These are phyloP conservation scores for Nycticorax nycticorax DNA, from an alignment of 2,113 vertebrate species.

Conservation along the genomic window DNA sequence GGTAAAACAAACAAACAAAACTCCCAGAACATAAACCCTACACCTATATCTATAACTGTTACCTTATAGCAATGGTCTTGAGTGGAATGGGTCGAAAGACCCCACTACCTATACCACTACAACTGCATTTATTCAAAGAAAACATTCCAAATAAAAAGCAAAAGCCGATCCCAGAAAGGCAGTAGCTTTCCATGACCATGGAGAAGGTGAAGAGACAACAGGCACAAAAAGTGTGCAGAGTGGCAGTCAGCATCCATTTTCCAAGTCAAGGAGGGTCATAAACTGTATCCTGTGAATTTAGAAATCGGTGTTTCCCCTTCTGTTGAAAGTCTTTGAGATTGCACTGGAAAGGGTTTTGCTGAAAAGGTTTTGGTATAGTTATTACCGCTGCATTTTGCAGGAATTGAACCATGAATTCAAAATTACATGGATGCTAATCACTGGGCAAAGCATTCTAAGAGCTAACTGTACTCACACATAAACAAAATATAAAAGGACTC, in stretches of 20 bases:
- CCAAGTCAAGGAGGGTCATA: not conserved
- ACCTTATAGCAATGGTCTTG: not conserved
- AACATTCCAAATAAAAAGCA: not conserved
- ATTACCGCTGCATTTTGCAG: not conserved
- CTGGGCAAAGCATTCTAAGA: not conserved
- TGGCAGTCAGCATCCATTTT: not conserved
- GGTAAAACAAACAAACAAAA: not conserved
- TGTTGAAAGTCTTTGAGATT: not conserved
- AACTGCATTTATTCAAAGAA: not conserved
- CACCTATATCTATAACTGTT: not conserved
- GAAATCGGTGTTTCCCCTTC: not conserved
- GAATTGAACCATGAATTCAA: not conserved
- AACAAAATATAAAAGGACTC: not conserved
- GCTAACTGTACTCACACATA: not conserved
- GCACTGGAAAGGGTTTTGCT: not conserved
- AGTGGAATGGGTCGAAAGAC: not conserved
- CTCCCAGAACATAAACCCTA: not conserved
- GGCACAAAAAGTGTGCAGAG: not conserved
- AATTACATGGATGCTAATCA: not conserved
- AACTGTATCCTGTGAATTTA: not conserved
- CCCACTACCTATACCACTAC: no score
- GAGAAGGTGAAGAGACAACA: not conserved
- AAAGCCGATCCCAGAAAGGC: not conserved
- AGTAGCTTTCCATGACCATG: not conserved
- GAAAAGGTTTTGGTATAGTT: not conserved